Base-by-base conservation (phyloP, 2,888 invertebrate species). In the Conistra vaccinii region DNA sequence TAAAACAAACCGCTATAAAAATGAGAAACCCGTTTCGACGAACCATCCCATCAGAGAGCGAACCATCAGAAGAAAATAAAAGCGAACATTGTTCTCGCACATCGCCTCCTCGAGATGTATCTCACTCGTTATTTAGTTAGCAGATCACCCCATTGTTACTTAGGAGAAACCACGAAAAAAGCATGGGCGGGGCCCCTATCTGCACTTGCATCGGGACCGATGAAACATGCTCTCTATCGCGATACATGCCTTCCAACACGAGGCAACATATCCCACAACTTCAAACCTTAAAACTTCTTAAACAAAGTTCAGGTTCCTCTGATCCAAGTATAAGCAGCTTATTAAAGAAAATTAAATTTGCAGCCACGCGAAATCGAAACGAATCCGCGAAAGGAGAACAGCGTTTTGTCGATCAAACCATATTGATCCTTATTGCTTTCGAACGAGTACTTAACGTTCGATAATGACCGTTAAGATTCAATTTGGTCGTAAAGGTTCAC, bases 281-380 rank as follows among this genome's bases (percentile, higher is more conserved):
- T 66, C 69, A 80, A 67, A 88, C 90, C 84, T 62, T 90, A 88
- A 68, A 69, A 6, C 48, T n/a, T 17, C 45, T 1, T 23, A 1
- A 35, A 85, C 87, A 94, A 89, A 90, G 90, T 80, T 55, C 72
- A 88, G 70, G 86, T 88, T 93, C 79, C 83, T 73, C 29, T 81
- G 80, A 2, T 55, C 55, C 58, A 53, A 73, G 75, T 76, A 80
- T 80, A 86, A 87, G 87, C 83, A 92, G 93, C 95, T 96, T 96
- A 96, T 95, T 96, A 96, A 96, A 96, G 95, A 95, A 96, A 96
- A 96, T 96, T 96, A 95, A 96, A 96, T 95, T 95, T 93, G 94
- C 94, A 91, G 95, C 94, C 94, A 93, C 92, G 95, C 94, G 93
- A 95, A 95, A 93, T 93, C 93, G 90, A 91, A 93, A 92, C 94